Evolutionary conservation across 2,797 vertebrate genomes (phyloP).

Genomic region (Sarcoramphus papa): DNA sequence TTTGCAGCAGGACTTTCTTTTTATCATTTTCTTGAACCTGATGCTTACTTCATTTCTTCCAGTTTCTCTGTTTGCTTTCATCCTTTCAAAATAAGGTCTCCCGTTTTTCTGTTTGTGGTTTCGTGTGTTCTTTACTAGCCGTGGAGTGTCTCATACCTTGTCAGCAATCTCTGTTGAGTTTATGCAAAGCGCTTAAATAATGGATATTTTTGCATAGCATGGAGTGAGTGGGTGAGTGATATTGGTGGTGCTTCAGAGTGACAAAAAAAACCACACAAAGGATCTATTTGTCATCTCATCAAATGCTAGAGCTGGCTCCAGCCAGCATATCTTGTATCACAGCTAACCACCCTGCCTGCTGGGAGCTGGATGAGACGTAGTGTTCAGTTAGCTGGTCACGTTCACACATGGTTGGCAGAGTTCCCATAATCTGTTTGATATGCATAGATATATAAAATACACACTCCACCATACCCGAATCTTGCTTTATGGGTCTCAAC

Average conservation of each 20-base stretch:
- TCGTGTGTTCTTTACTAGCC: neutral
- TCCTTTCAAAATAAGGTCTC: conserved; percentile 37
- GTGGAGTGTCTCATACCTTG: neutral
- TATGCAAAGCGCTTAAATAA: conserved; percentile 29
- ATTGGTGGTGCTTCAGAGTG: neutral
- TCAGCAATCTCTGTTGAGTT: conserved; percentile 49
- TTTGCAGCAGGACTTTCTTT: conserved; percentile 16
- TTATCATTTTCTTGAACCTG: conserved; percentile 11
- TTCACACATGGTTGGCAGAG: neutral
- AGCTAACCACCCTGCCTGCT: neutral
- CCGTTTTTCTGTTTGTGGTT: neutral
- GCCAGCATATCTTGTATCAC: neutral
- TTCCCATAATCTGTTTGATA: neutral
- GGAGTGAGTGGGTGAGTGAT: conserved; percentile 29
- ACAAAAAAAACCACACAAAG: neutral
- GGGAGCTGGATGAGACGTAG: neutral
- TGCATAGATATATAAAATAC: neutral
- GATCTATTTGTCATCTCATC: neutral
- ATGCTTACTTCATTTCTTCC: conserved; percentile 39
- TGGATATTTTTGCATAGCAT: conserved; percentile 49
- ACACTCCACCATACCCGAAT: neutral
- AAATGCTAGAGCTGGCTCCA: conserved; percentile 18
- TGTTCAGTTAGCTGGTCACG: neutral
- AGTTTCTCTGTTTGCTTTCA: conserved; percentile 24
- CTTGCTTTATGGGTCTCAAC: neutral